phyloP scores from a whole-genome alignment of 2,888 invertebrate genomes.

The Lepidochitona cinerea region DNA sequence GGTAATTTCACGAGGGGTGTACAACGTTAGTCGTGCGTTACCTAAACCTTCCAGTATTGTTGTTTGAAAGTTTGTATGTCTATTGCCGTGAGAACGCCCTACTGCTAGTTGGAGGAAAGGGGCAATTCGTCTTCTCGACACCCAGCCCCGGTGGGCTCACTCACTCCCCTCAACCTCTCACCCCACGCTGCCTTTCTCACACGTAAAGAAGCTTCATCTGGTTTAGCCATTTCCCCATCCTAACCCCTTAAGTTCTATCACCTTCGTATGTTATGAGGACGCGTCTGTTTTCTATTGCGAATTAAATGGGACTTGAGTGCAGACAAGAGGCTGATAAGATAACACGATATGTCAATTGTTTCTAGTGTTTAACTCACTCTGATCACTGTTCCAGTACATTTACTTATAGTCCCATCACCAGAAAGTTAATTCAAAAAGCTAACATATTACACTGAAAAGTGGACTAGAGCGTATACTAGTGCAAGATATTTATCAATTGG shows the following conservation, averaged over 20 bases:
- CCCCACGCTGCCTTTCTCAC: not conserved
- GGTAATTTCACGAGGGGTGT: too few relatives aligned
- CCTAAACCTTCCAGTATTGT: too few relatives aligned
- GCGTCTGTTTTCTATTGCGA: not conserved
- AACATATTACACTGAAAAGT: too few relatives aligned
- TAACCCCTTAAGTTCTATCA: not conserved
- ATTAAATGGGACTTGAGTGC: not conserved
- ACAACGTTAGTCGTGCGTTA: slow-evolving; percentile 1
- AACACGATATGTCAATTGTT: not conserved
- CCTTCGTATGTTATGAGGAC: not conserved
- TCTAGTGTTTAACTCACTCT: too few relatives aligned
- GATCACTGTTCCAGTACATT: too few relatives aligned
- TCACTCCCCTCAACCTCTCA: not conserved
- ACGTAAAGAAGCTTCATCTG: not conserved
- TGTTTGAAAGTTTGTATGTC: too few relatives aligned
- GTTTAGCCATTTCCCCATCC: not conserved
- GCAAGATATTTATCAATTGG: too few relatives aligned
- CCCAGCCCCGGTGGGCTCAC: not conserved
- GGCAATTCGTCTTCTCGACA: not conserved
- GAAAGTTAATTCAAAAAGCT: too few relatives aligned
- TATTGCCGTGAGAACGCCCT: too few relatives aligned
- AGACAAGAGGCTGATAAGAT: not conserved
- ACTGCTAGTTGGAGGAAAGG: not conserved
- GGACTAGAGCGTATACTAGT: too few relatives aligned
- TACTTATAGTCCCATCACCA: too few relatives aligned